phyloP scores from a whole-genome alignment of 1,140 invertebrate genomes.

The Diorhabda sublineata region DNA sequence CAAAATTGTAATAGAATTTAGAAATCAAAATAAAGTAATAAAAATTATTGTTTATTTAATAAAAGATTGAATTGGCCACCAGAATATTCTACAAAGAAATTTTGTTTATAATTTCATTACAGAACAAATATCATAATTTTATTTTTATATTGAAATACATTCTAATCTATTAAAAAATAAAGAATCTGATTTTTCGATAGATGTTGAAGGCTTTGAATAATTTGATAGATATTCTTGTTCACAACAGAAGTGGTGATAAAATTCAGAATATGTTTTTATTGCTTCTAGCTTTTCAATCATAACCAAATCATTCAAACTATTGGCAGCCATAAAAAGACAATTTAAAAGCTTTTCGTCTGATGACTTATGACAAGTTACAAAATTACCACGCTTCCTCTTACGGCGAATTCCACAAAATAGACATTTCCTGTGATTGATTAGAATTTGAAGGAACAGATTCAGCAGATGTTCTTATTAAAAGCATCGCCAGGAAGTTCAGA shows the following conservation, averaged over 20 bases:
- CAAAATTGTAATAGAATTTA: too few relatives aligned
- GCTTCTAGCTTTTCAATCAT: not conserved
- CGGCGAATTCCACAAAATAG: not conserved
- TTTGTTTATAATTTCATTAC: too few relatives aligned
- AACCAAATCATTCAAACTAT: not conserved
- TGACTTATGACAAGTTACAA: not conserved
- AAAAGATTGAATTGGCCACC: too few relatives aligned
- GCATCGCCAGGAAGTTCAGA: not conserved
- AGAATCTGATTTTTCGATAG: not conserved
- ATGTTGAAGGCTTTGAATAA: not conserved
- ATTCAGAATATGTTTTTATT: not conserved
- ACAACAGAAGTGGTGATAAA: not conserved
- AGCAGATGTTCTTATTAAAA: not conserved
- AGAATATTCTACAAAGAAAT: too few relatives aligned
- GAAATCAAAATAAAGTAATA: too few relatives aligned
- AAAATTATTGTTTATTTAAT: too few relatives aligned
- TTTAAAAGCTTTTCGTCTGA: not conserved
- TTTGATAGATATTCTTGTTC: not conserved
- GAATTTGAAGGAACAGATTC: not conserved
- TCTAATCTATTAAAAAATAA: too few relatives aligned
- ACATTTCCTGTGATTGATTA: not conserved
- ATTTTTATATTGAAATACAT: too few relatives aligned
- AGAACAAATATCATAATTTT: too few relatives aligned
- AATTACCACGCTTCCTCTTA: not conserved
- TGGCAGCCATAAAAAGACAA: not conserved